These are phyloP conservation scores for Triplophysa bombifrons DNA, from an alignment of 2,797 vertebrate genomes.

Conservation along the genomic window DNA sequence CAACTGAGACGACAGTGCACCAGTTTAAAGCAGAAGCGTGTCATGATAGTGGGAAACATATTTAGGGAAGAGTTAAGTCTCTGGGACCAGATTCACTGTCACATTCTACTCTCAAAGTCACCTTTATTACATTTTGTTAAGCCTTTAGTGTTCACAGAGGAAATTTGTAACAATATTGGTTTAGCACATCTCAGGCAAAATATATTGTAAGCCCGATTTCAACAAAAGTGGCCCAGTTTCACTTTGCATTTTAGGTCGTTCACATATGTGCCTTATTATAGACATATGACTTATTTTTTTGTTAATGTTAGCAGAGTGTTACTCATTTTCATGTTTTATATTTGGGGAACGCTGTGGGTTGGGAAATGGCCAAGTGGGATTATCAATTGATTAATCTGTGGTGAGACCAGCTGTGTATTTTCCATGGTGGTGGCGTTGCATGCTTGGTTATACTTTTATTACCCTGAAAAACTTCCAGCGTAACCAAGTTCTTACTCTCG, in stretches of 20 bases:
- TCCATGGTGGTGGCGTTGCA: constrained; percentile 66
- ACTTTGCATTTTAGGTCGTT: constrained; percentile 59
- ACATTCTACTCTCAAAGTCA: constrained; percentile 17
- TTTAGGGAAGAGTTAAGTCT: constrained; percentile 4
- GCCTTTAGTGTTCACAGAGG: constrained; percentile 24
- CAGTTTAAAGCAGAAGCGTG: constrained; percentile 62
- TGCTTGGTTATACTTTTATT: constrained; percentile 62
- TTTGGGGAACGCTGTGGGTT: constrained; percentile 59
- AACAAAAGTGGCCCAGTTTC: constrained; percentile 62
- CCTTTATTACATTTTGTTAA: constrained; percentile 1
- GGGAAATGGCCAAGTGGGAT: constrained; percentile 60
- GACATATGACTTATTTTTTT: constrained; percentile 64
- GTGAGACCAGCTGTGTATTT: constrained; percentile 66
- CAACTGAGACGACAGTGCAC: constrained; percentile 78
- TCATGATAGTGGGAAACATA: not conserved
- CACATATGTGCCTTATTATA: constrained; percentile 81
- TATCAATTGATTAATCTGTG: constrained; percentile 72
- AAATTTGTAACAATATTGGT: constrained; percentile 20
- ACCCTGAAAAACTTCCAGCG: constrained; percentile 63
- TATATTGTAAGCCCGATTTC: constrained; percentile 46
- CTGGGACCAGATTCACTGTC: constrained; percentile 44
- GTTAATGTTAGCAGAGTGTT: constrained; percentile 70
- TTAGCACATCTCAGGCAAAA: constrained; percentile 29
- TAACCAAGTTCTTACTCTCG: constrained; percentile 65
- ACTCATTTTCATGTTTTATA: constrained; percentile 77